phyloP scores from a whole-genome alignment of 1,140 invertebrate genomes.

The Atta colombica region DNA sequence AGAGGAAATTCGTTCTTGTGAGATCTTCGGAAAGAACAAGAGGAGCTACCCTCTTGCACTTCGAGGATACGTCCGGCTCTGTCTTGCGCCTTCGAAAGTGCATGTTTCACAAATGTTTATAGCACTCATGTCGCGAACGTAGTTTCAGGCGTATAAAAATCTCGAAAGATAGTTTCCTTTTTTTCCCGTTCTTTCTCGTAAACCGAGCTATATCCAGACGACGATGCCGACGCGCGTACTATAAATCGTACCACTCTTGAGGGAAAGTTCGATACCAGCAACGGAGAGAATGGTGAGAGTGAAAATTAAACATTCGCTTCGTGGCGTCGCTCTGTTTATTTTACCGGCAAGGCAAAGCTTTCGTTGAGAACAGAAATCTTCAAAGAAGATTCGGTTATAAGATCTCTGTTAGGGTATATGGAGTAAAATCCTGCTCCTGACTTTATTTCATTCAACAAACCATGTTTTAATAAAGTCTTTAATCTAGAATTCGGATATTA shows the following conservation, averaged over 20 bases:
- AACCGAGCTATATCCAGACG: conserved; percentile 60
- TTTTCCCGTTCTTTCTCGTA: conserved; percentile 41
- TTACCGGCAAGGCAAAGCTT: conserved; percentile 24
- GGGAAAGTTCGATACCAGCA: conserved; percentile 32
- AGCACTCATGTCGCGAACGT: conserved; percentile 4
- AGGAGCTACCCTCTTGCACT: conserved; percentile 10
- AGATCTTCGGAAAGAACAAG: conserved; percentile 15
- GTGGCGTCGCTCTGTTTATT: conserved; percentile 21
- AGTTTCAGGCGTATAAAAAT: conserved; percentile 18
- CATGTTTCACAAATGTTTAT: conserved; percentile 72
- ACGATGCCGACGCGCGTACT: conserved; percentile 36
- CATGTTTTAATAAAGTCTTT: neutral
- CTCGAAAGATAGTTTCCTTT: conserved; percentile 22
- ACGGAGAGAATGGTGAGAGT: conserved; percentile 33
- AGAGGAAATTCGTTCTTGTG: conserved; percentile 40
- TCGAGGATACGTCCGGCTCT: neutral
- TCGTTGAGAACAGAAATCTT: conserved; percentile 30
- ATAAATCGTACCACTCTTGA: conserved; percentile 59
- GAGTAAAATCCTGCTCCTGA: neutral
- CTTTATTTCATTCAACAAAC: neutral
- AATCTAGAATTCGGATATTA: neutral
- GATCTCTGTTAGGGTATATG: too few species aligned
- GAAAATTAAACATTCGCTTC: conserved; percentile 51
- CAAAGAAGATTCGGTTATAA: neutral
- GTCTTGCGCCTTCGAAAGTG: neutral